Evolutionary conservation across 2,888 invertebrate species (phyloP).

Genomic region (Margaritifera margaritifera): DNA sequence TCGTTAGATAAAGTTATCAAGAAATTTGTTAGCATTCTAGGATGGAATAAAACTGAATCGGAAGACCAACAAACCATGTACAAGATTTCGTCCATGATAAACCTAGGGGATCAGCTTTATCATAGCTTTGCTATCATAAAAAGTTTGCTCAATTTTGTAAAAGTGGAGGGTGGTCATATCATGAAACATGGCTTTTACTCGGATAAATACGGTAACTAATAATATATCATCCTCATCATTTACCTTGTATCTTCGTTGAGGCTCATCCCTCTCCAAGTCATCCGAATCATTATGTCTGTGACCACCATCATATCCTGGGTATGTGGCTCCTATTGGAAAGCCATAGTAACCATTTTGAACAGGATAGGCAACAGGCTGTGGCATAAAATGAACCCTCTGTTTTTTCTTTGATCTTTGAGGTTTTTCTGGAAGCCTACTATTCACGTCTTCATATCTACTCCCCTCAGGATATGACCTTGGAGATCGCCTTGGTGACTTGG

Average conservation of each 20-base stretch:
- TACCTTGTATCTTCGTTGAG: constrained; percentile 45
- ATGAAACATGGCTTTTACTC: too few species aligned
- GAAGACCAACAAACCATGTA: too few species aligned
- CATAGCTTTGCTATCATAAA: too few species aligned
- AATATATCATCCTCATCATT: background rate
- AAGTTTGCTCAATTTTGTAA: too few species aligned
- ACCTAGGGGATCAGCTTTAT: too few species aligned
- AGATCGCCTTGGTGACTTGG: background rate
- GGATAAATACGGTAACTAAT: too few species aligned
- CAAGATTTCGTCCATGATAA: too few species aligned
- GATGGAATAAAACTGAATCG: too few species aligned
- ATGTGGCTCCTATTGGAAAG: constrained; percentile 20
- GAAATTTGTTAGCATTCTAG: too few species aligned
- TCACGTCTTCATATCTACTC: constrained; percentile 33
- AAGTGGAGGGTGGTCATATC: too few species aligned
- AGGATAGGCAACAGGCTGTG: constrained; percentile 8
- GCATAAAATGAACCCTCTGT: constrained; percentile 33
- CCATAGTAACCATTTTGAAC: constrained; percentile 26
- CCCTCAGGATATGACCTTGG: constrained; percentile 8
- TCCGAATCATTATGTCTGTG: constrained; percentile 11
- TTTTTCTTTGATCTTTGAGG: constrained; percentile 23
- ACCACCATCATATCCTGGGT: constrained; percentile 19
- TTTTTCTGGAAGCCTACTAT: constrained; percentile 17
- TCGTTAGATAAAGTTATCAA: too few species aligned
- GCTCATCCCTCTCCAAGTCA: constrained; percentile 27